These are phyloP conservation scores for Trichogramma dendrolimi DNA, from an alignment of 2,888 invertebrate genomes.

Conservation along the genomic window DNA sequence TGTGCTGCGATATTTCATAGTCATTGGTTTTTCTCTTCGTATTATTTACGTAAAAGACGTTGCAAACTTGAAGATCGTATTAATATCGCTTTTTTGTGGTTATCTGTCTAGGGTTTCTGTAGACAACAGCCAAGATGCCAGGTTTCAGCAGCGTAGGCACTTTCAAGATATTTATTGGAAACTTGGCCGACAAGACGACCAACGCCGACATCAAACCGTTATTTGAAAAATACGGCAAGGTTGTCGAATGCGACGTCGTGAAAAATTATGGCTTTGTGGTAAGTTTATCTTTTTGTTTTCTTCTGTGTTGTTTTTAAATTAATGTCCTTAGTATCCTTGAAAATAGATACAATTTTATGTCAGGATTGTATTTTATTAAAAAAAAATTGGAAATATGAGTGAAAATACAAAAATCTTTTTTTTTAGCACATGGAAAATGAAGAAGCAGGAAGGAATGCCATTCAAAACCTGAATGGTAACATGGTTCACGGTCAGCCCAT, in stretches of 20 bases:
- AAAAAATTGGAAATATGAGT: not conserved
- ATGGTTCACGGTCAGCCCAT: constrained; percentile 82
- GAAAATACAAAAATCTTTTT: not conserved
- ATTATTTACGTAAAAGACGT: too few relatives aligned
- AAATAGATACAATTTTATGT: not conserved
- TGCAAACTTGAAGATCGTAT: too few relatives aligned
- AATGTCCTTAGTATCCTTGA: not conserved
- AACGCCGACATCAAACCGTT: constrained; percentile 84
- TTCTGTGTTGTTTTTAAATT: not conserved
- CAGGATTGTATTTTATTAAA: not conserved
- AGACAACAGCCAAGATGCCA: constrained; percentile 62
- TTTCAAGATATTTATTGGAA: constrained; percentile 97
- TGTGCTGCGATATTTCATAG: too few relatives aligned
- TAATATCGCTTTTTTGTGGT: too few relatives aligned
- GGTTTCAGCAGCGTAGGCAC: constrained; percentile 80
- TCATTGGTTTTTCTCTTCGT: too few relatives aligned
- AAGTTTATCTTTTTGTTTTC: constrained; percentile 41
- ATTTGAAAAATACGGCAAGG: constrained; percentile 95
- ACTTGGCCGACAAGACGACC: constrained; percentile 88
- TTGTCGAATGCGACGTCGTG: constrained; percentile 96
- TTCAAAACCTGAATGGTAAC: constrained; percentile 83
- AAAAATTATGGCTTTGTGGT: constrained; percentile 97
- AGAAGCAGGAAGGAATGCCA: constrained; percentile 86
- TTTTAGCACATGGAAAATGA: constrained; percentile 86
- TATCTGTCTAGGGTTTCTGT: too few relatives aligned